phyloP scores from a whole-genome alignment of 2,113 vertebrate genomes.

The Otus sunia region DNA sequence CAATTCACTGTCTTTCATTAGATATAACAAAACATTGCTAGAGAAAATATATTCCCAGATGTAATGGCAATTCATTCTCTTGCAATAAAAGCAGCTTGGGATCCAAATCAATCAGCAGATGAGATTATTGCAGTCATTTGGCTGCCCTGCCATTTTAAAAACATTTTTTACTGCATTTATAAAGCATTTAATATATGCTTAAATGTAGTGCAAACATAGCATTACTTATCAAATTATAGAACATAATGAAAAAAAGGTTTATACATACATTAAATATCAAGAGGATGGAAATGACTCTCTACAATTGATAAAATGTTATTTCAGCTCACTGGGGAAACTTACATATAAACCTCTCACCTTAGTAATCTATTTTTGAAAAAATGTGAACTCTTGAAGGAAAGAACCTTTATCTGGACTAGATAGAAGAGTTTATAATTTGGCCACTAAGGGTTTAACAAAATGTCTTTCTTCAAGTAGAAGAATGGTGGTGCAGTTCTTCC shows the following conservation, averaged over 20 bases:
- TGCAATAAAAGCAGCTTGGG: slow-evolving; percentile 46
- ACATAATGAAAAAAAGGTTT: not conserved
- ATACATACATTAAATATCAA: not conserved
- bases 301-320: slow-evolving; percentile 9
- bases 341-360: not conserved
- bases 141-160: slow-evolving; percentile 4
- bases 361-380: slow-evolving; percentile 10
- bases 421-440: not conserved
- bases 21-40: slow-evolving; percentile 69
- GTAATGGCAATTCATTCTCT: slow-evolving; percentile 56
- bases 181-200: slow-evolving; percentile 10
- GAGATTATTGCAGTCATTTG: slow-evolving; percentile 35
- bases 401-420: not conserved
- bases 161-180: slow-evolving; percentile 25
- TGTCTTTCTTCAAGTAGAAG: not conserved
- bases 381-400: not conserved
- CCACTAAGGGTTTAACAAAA: not conserved
- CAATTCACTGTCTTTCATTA: slow-evolving; percentile 70
- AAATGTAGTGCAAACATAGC: not conserved
- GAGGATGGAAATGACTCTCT: slow-evolving; percentile 11
- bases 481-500: not conserved
- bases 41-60: slow-evolving; percentile 58
- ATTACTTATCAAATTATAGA: slow-evolving; percentile 17
- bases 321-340: not conserved
- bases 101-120: slow-evolving; percentile 47